Evolutionary conservation across 1,140 invertebrate genomes (phyloP).

Genomic region (Eumeta japonica): DNA sequence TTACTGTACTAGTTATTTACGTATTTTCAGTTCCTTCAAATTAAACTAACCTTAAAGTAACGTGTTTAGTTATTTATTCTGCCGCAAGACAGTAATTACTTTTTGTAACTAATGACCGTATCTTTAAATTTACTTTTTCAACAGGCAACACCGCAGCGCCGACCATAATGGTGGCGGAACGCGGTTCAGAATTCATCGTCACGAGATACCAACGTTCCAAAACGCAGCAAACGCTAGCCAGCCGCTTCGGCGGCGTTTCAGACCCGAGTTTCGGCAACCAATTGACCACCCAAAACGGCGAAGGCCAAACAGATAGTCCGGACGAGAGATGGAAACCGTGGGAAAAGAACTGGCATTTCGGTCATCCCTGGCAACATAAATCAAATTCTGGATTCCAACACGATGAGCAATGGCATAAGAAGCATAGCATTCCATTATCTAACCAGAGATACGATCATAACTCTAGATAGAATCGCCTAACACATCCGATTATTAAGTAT

Average conservation of each 20-base stretch:
- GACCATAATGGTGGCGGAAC: constrained; percentile 81
- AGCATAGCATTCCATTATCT: constrained; percentile 8
- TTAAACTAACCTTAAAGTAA: not conserved
- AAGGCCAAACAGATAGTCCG: constrained; percentile 10
- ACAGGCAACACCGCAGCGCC: constrained; percentile 80
- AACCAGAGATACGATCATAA: not conserved
- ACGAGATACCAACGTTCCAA: constrained; percentile 33
- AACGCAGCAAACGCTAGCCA: constrained; percentile 11
- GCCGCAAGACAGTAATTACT: not conserved
- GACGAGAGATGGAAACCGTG: constrained; percentile 24
- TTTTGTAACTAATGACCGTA: not conserved
- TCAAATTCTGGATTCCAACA: constrained; percentile 6
- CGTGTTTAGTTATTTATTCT: not conserved
- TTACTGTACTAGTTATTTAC: not conserved
- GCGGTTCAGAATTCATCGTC: constrained; percentile 73
- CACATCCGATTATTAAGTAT: too few species aligned
- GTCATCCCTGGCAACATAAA: constrained; percentile 8
- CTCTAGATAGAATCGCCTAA: too few species aligned
- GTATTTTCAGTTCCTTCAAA: not conserved
- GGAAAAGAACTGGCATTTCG: constrained; percentile 23
- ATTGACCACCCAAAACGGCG: constrained; percentile 11
- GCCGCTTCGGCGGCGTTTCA: constrained; percentile 15
- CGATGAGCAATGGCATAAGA: constrained; percentile 14
- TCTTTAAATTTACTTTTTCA: not conserved
- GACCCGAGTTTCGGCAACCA: constrained; percentile 7